phyloP scores from a whole-genome alignment of 2,888 invertebrate species.

The Barypeithes pellucidus region DNA sequence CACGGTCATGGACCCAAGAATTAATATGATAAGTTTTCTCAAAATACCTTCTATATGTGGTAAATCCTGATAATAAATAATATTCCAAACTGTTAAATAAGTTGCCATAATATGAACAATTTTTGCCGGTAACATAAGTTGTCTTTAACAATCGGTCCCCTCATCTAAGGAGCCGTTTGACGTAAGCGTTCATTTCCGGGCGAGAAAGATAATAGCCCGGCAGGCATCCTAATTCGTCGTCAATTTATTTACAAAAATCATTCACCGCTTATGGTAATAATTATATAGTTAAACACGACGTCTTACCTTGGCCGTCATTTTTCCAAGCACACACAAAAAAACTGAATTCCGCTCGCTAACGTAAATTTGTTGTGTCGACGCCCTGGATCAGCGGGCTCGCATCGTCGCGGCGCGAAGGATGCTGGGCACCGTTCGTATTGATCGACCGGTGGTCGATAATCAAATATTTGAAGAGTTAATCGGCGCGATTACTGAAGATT shows the following conservation, averaged over 20 bases:
- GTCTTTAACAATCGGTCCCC: constrained; percentile 19
- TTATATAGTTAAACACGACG: constrained; percentile 21
- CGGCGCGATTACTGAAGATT: no score
- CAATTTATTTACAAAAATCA: constrained; percentile 7
- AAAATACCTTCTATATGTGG: background rate
- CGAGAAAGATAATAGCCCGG: background rate
- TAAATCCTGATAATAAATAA: no score
- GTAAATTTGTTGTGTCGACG: constrained; percentile 57
- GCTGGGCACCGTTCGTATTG: constrained; percentile 33
- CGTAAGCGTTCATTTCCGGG: constrained; percentile 16
- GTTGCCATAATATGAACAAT: background rate
- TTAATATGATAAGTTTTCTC: background rate
- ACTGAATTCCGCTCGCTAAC: constrained; percentile 26
- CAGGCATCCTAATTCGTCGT: background rate
- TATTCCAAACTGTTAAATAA: no score
- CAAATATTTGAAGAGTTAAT: constrained; percentile 11
- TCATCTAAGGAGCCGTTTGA: background rate
- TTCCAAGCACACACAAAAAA: constrained; percentile 32
- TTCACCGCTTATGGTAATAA: background rate
- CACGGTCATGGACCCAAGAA: constrained; percentile 21
- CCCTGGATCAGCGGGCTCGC: constrained; percentile 58
- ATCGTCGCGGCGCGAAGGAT: constrained; percentile 55
- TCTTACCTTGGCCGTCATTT: constrained; percentile 48
- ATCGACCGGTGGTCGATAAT: constrained; percentile 19
- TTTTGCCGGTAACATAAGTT: background rate